phyloP scores from a whole-genome alignment of 2,113 vertebrate genomes.

The Hyperoodon ampullatus region DNA sequence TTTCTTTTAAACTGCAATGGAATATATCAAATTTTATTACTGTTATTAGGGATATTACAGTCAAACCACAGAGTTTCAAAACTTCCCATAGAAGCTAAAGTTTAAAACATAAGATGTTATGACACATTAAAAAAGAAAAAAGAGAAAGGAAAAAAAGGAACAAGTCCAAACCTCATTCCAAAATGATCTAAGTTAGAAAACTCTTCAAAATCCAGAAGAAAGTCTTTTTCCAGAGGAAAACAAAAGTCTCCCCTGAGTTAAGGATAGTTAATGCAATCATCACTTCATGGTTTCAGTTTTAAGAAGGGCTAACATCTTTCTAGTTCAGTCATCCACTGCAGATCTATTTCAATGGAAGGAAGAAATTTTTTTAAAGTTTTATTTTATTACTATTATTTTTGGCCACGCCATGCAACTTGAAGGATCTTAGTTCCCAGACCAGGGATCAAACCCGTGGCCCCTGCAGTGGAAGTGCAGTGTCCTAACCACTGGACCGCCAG shows the following conservation, averaged over 20 bases:
- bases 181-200: constrained; percentile 25
- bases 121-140: not conserved
- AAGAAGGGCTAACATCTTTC: not conserved
- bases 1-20: not conserved
- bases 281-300: not conserved
- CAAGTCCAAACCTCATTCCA: not conserved
- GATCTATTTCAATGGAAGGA: not conserved
- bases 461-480: not conserved
- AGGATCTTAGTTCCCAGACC: not conserved
- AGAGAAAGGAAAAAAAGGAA: not conserved
- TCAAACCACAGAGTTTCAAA: not conserved
- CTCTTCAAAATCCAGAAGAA: not conserved
- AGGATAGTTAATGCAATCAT: not conserved
- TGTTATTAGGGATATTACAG: not conserved
- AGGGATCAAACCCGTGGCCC: not conserved
- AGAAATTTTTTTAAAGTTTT: not conserved
- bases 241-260: not conserved
- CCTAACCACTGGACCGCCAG: not conserved
- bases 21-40: not conserved
- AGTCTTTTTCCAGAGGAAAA: not conserved
- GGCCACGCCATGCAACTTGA: not conserved
- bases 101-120: not conserved
- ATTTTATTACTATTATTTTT: not conserved
- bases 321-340: not conserved
- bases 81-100: not conserved